A percentile compares a stretch with the other conserved stretches of the same genome.
These are phyloP conservation scores for Eira barbara DNA, from an alignment of 2,113 vertebrate genomes.

Conservation along the genomic window DNA sequence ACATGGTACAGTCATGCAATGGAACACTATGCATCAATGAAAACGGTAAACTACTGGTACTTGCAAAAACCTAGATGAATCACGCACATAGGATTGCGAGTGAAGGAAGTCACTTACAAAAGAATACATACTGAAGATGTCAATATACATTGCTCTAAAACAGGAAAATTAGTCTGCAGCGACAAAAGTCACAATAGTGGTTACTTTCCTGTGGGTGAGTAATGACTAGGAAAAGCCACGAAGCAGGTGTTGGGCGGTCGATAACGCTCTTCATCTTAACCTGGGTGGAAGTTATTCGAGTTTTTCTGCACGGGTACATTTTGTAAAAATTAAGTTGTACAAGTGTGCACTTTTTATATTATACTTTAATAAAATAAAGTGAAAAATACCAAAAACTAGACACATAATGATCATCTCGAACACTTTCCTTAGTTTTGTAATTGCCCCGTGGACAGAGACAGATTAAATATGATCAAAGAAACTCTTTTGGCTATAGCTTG, in stretches of 20 bases:
- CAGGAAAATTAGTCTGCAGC: neutral
- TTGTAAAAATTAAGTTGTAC: neutral
- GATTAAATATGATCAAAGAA: neutral
- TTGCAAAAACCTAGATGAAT: neutral
- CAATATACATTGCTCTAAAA: neutral
- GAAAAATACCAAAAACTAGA: neutral
- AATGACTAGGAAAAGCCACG: no score
- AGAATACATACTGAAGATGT: neutral
- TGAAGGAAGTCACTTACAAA: neutral
- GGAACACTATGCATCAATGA: neutral
- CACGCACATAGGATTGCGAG: neutral
- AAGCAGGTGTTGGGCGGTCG: accelerated
- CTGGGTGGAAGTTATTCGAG: neutral
- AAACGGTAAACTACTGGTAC: neutral
- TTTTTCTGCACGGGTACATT: neutral
- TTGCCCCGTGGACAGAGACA: neutral
- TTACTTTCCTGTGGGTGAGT: neutral
- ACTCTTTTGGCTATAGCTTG: neutral
- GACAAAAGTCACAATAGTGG: neutral
- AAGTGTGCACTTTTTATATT: neutral
- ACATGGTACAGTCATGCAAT: neutral
- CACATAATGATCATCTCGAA: neutral
- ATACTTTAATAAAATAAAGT: neutral
- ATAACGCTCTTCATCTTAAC: neutral
- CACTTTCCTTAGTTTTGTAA: neutral